Evolutionary conservation across 2,888 invertebrate species (phyloP).

Genomic region (Gibbula magus): DNA sequence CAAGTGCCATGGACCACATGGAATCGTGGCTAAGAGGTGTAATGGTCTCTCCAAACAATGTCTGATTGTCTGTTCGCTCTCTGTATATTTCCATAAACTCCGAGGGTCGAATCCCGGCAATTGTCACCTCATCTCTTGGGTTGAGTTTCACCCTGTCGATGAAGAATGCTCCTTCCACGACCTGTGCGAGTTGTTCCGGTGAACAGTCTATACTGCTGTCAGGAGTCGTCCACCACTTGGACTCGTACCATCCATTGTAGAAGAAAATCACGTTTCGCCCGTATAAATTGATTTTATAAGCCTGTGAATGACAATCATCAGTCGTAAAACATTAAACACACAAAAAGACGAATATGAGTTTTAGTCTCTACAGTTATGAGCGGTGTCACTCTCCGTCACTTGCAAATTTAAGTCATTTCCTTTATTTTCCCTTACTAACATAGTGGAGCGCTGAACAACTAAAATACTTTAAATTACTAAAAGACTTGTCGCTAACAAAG

Average conservation of each 20-base stretch:
- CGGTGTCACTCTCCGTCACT: too few species aligned
- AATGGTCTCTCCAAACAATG: not conserved
- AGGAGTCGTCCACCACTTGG: slow-evolving; percentile 34
- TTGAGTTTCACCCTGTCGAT: not conserved
- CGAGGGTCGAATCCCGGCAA: not conserved
- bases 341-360: too few species aligned
- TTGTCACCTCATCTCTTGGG: not conserved
- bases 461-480: too few species aligned
- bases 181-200: not conserved
- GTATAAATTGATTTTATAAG: slow-evolving; percentile 55
- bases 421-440: too few species aligned
- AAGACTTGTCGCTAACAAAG: too few species aligned
- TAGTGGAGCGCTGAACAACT: too few species aligned
- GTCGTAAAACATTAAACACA: too few species aligned
- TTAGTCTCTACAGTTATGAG: too few species aligned
- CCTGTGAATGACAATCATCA: slow-evolving; percentile 27
- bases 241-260: slow-evolving; percentile 45
- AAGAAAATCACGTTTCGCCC: slow-evolving; percentile 58
- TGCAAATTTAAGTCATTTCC: too few species aligned
- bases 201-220: slow-evolving; percentile 19
- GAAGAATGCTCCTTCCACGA: slow-evolving; percentile 9
- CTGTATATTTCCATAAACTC: slow-evolving; percentile 14
- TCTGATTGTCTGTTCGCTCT: not conserved
- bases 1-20: slow-evolving; percentile 16
- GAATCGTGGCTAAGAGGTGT: slow-evolving; percentile 11